Evolutionary conservation across 1,140 invertebrate genomes (phyloP), one percentile per base, ranked within the genome.

Genomic region (Lordiphosa collinella): DNA sequence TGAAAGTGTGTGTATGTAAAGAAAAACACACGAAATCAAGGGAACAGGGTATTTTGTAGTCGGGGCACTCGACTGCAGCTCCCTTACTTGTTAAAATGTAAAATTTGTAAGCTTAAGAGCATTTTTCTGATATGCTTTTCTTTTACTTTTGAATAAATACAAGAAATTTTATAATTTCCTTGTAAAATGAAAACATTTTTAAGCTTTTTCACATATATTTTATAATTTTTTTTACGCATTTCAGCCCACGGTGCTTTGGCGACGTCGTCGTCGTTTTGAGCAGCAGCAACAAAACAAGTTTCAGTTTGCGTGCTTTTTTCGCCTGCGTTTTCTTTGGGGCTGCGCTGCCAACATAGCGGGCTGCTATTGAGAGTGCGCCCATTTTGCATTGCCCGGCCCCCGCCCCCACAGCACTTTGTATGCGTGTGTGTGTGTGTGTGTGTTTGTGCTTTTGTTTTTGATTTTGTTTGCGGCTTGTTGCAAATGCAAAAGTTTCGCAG

Each of bases 401-500:
- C 44, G 58, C 60, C 57, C 60, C 60, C 60, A 44, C 58, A 51
- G 35, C 36, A 43, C 32, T 35, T 4, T 44, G 44, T 48, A 31
- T 54, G 44, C n/a, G 4, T 22, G 14, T 34, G 37, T 34, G 56
- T 38, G 25, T 37, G 37, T 47, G 41, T 38, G 29, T 49, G 65
- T 36, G 46, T 38, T 10, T 59, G 50, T 60, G 74, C 12, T 46
- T 79, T 61, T 74, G 65, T 50, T 70, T 76, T 76, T 69, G 47
- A 47, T 58, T 66, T 76, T 53, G 49, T 60, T 75, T 73, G 57
- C 56, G 14, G 40, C 41, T 52, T 58, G 37, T 63, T 79, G 74
- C 58, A 73, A 79, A 79, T 79, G 74, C 75, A 80, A 63, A 79
- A 73, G 29, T 62, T 80, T 56, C 69, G 68, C 74, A 63, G 64